phyloP scores from a whole-genome alignment of 2,113 vertebrate genomes.

The Ciconia maguari region DNA sequence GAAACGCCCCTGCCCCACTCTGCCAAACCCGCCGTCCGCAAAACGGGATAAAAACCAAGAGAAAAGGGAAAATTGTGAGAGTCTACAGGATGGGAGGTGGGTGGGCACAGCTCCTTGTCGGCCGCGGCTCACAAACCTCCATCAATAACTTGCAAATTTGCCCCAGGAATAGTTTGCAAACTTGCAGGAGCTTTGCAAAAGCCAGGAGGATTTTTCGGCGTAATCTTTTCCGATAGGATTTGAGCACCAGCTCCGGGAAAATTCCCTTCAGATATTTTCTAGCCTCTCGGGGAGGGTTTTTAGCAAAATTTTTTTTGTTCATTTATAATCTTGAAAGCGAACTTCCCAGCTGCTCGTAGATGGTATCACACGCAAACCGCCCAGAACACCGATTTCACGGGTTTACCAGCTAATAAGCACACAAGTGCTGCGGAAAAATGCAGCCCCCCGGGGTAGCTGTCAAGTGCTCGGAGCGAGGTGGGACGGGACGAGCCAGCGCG shows the following conservation, averaged over 20 bases:
- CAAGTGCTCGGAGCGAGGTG: neutral
- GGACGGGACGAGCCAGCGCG: neutral
- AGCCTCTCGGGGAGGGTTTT: neutral
- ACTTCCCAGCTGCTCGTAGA: neutral
- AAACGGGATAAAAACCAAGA: neutral
- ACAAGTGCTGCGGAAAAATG: too few species aligned
- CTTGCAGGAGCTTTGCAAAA: neutral
- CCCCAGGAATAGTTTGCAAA: neutral
- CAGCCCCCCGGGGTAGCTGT: neutral
- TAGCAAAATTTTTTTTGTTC: neutral
- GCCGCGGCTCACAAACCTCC: neutral
- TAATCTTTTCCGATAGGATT: neutral
- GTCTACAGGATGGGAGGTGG: neutral
- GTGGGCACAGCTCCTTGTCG: neutral
- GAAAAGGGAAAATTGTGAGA: neutral
- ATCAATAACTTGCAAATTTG: neutral
- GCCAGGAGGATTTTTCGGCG: neutral
- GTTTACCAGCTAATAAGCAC: neutral
- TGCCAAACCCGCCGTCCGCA: neutral
- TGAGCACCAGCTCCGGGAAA: neutral
- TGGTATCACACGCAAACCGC: rapidly evolving
- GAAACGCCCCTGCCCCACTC: too few species aligned
- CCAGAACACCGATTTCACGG: neutral
- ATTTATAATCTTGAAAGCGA: neutral
- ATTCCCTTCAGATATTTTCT: neutral